Base-by-base conservation (phyloP, 2,888 invertebrate species). In the Caenorhabditis becei region DNA sequence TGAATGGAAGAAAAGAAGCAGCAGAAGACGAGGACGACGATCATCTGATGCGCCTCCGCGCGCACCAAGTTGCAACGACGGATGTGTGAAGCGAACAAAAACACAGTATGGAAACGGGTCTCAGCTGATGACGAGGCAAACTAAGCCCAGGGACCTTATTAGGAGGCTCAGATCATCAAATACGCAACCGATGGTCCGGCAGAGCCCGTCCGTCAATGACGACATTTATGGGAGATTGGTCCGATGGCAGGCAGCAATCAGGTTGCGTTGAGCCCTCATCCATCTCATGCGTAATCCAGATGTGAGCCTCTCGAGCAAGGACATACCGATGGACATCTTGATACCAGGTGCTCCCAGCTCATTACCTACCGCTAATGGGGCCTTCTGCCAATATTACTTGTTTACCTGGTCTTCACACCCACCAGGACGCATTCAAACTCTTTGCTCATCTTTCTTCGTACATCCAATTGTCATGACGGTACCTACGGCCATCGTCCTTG, bases 41-140 rank as follows among this genome's bases (percentile, higher is more conserved):
- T 70, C 69, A 77, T 70, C 66, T 77, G 74, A 74, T 74, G 59
- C 74, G 66, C 72, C 58, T 24, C 24, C 49, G 58, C 72, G 74
- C 63, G 35, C 18, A 28, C 54, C 58, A 56, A 65, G 72, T 72
- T 72, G 72, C 72, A 72, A 65, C 47, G 72, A 56, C 32, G 72
- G 61, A 69, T 69, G 59, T 69, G 69, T 59, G 65, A 72, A 47
- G 28, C 62, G 63, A 72, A 63, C 47, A 58, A 67, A 56, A 63
- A 72, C 63, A 61, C 28, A 53, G 62, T 44, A 59, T 41, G 49
- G 26, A 44, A 62, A 71, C 71, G 47, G 24, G 71, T 71, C 61
- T 61, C n/a, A n/a, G n/a, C n/a, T n/a, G n/a, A n/a, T n/a, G n/a
- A n/a, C n/a, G n/a, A n/a, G n/a, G n/a, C n/a, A n/a, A n/a, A n/a